These are phyloP conservation scores for Rhopalosiphum padi DNA, from an alignment of 1,140 invertebrate species.

Conservation along the genomic window DNA sequence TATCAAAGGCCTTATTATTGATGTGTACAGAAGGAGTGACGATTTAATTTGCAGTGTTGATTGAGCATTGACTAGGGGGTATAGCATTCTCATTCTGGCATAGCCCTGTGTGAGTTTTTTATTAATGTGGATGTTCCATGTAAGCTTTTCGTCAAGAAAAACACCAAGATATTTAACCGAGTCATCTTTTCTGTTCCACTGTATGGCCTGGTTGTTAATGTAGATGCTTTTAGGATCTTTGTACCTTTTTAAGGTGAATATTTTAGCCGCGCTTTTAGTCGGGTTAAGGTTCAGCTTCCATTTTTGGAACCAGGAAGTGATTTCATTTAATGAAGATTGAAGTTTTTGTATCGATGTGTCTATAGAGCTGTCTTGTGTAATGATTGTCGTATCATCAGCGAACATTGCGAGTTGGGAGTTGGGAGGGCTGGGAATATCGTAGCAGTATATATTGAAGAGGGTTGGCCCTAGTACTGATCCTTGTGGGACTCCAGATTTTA, in stretches of 20 bases:
- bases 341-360: constrained; percentile 14
- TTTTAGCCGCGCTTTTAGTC: constrained; percentile 19
- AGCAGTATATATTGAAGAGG: constrained; percentile 38
- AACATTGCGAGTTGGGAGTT: constrained; percentile 32
- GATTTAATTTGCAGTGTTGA: too few relatives aligned
- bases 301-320: neutral
- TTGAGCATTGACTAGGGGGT: too few relatives aligned
- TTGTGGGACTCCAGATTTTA: constrained; percentile 56
- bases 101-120: too few relatives aligned
- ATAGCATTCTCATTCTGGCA: too few relatives aligned
- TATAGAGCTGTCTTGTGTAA: neutral
- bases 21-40: too few relatives aligned
- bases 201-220: neutral
- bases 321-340: neutral
- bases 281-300: constrained; percentile 16
- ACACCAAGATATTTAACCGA: neutral
- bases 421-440: constrained; percentile 30
- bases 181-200: constrained; percentile 14
- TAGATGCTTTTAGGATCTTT: neutral
- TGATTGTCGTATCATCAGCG: neutral
- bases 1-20: too few relatives aligned
- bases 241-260: neutral
- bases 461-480: constrained; percentile 50
- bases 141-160: too few relatives aligned
- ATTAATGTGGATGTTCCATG: too few relatives aligned